These are phyloP conservation scores for Drosophila lacertosa DNA, from an alignment of 1,140 invertebrate species.

Conservation along the genomic window DNA sequence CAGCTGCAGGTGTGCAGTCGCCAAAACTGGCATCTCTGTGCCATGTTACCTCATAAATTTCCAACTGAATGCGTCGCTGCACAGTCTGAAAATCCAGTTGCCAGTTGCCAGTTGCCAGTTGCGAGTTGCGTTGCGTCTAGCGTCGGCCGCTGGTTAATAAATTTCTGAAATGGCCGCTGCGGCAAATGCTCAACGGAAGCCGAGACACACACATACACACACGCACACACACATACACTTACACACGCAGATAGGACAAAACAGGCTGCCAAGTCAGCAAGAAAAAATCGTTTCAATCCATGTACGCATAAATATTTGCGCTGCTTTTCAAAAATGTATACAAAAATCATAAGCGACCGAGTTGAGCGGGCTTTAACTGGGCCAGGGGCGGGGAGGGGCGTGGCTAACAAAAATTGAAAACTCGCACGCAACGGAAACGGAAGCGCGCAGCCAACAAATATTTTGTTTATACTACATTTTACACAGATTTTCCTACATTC, in stretches of 20 bases:
- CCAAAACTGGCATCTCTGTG: slow-evolving; percentile 40
- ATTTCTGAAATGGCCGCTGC: slow-evolving; percentile 70
- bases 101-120: slow-evolving; percentile 47
- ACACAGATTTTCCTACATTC: slow-evolving; percentile 18
- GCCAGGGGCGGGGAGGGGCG: background rate
- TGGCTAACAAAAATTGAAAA: slow-evolving; percentile 42
- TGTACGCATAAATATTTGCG: slow-evolving; percentile 71
- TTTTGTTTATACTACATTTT: slow-evolving; percentile 46
- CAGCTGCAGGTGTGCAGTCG: slow-evolving; percentile 54
- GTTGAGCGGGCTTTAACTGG: slow-evolving; percentile 23
- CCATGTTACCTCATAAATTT: slow-evolving; percentile 74
- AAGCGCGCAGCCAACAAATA: slow-evolving; percentile 66
- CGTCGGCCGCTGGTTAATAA: slow-evolving; percentile 64
- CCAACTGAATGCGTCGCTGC: slow-evolving; percentile 73
- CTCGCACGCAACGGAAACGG: slow-evolving; percentile 62
- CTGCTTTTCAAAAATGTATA: slow-evolving; percentile 61
- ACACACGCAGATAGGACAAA: slow-evolving; percentile 7
- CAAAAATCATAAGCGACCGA: slow-evolving; percentile 17
- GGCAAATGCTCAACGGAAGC: slow-evolving; percentile 69
- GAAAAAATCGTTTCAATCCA: slow-evolving; percentile 33
- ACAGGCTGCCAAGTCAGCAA: slow-evolving; percentile 2
- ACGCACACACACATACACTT: slow-evolving; percentile 11
- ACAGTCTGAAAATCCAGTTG: slow-evolving; percentile 71
- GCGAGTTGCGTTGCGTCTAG: slow-evolving; percentile 14
- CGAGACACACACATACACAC: slow-evolving; percentile 36